A percentile compares a stretch with the other conserved stretches of the same genome.
These are phyloP conservation scores for Eupleurogrammus muticus DNA, from an alignment of 2,797 vertebrate species.

Conservation along the genomic window DNA sequence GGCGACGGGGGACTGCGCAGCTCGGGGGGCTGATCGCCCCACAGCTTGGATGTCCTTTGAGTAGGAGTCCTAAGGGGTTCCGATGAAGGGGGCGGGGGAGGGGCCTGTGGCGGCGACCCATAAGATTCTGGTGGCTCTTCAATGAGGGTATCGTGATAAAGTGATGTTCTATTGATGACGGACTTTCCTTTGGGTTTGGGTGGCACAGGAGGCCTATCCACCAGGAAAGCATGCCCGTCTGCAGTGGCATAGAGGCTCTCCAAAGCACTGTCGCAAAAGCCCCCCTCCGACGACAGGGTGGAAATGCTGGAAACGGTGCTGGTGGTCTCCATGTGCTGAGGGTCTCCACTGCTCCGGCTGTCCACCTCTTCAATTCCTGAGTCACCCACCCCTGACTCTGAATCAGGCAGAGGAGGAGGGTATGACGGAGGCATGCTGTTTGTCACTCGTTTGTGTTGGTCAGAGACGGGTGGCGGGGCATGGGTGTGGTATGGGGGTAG, in stretches of 20 bases:
- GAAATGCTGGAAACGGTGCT: conserved; percentile 98
- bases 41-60: conserved; percentile 94
- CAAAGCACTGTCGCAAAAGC: conserved; percentile 86
- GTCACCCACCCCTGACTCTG: conserved; percentile 88
- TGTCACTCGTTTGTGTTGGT: conserved; percentile 79
- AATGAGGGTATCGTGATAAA: conserved; percentile 91
- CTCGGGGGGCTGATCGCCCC: conserved; percentile 91
- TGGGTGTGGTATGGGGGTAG: conserved; percentile 82
- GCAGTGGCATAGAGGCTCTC: conserved; percentile 92
- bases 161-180: conserved; percentile 92
- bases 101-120: conserved; percentile 86
- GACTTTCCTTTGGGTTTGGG: conserved; percentile 98
- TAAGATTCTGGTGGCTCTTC: conserved; percentile 92
- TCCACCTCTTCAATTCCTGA: conserved; percentile 96
- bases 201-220: conserved; percentile 95
- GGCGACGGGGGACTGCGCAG: conserved; percentile 90
- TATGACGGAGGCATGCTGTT: conserved; percentile 91
- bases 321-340: conserved; percentile 94
- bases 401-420: conserved; percentile 89
- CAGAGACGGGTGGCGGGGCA: conserved; percentile 66
- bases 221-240: conserved; percentile 92
- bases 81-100: conserved; percentile 86
- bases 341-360: conserved; percentile 94
- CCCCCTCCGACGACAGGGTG: conserved; percentile 95
- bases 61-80: conserved; percentile 86